phyloP scores from a whole-genome alignment of 2,888 invertebrate species.

The Helicoverpa assulta region DNA sequence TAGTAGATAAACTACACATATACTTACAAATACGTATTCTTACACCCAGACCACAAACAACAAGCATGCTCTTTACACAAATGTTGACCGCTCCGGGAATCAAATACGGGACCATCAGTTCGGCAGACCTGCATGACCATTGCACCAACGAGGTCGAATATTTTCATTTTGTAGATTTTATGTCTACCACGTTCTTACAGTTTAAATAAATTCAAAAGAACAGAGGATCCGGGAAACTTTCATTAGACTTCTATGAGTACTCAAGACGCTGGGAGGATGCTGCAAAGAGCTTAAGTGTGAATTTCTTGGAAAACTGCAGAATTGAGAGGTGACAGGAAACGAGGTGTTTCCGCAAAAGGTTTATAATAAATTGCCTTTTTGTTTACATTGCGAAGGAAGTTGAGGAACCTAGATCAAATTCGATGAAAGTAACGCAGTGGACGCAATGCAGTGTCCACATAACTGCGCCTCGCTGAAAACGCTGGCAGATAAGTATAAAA shows the following conservation, averaged over 20 bases:
- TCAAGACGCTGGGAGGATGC: neutral
- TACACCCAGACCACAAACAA: too few species aligned
- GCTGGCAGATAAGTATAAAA: slow-evolving; percentile 67
- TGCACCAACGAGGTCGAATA: too few species aligned
- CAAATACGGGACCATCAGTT: too few species aligned
- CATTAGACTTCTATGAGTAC: neutral
- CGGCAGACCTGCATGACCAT: too few species aligned
- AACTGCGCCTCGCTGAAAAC: slow-evolving; percentile 54
- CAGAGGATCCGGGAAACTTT: neutral
- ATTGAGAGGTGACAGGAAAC: slow-evolving; percentile 10
- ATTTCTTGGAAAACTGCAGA: slow-evolving; percentile 16
- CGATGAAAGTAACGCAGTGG: slow-evolving; percentile 8
- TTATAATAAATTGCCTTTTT: neutral
- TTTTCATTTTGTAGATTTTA: too few species aligned
- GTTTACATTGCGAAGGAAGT: neutral
- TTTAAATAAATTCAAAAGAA: slow-evolving; percentile 9
- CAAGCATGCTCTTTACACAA: too few species aligned
- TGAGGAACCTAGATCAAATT: neutral
- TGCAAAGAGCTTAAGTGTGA: slow-evolving; percentile 11
- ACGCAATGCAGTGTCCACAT: slow-evolving; percentile 48
- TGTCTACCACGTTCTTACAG: too few species aligned
- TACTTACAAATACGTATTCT: too few species aligned
- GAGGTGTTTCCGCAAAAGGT: neutral
- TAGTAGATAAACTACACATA: too few species aligned
- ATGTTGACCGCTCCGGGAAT: too few species aligned